Evolutionary conservation across 1,140 invertebrate genomes (phyloP).

Genomic region (Chironomus striatipennis): DNA sequence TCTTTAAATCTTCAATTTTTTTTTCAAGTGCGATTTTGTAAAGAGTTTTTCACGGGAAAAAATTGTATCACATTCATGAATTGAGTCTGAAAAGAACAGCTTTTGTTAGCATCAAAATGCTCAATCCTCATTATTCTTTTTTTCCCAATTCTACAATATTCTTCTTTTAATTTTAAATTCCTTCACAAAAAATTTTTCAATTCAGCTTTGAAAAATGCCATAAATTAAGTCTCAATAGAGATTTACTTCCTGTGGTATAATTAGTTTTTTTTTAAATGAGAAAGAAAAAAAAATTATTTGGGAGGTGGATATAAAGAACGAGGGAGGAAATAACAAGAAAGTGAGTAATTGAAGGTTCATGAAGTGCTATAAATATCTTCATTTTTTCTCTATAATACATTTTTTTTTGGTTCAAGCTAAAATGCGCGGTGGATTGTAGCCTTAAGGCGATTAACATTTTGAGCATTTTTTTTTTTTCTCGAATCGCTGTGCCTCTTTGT

Average conservation of each 20-base stretch:
- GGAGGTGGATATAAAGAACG: neutral
- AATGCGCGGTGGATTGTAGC: too few species aligned
- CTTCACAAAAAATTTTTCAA: neutral
- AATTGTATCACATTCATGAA: slow-evolving; percentile 9
- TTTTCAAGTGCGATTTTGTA: too few species aligned
- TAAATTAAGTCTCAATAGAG: slow-evolving; percentile 5
- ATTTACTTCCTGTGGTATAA: slow-evolving; percentile 3
- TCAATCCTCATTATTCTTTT: too few species aligned
- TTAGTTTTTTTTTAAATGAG: slow-evolving; percentile 1
- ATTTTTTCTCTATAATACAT: too few species aligned
- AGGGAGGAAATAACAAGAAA: too few species aligned
- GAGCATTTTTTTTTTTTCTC: too few species aligned
- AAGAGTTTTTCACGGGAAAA: neutral
- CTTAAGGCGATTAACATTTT: too few species aligned
- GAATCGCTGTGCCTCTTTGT: too few species aligned
- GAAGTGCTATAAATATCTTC: too few species aligned
- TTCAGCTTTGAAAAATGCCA: neutral
- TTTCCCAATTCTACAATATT: neutral
- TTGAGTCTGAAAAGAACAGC: neutral
- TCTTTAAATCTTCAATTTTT: too few species aligned
- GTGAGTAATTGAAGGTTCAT: too few species aligned
- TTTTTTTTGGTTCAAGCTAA: too few species aligned
- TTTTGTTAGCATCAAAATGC: neutral
- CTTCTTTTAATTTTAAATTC: neutral
- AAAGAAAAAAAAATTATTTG: neutral